These are phyloP conservation scores for Littorina saxatilis DNA, from an alignment of 1,140 invertebrate genomes.

Conservation along the genomic window DNA sequence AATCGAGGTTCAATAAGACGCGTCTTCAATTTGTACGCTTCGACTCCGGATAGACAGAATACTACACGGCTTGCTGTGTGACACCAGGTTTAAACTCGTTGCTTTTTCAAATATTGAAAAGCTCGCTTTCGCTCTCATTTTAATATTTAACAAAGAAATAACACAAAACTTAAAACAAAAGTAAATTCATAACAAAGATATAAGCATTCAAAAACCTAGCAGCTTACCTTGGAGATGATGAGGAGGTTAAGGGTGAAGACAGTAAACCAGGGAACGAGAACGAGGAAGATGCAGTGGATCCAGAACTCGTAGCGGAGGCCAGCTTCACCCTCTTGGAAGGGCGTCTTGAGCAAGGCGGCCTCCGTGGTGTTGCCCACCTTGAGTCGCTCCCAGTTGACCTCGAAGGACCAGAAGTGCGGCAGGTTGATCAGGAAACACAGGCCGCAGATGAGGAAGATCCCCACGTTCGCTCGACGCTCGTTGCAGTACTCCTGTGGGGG, in stretches of 20 bases:
- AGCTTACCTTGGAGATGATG: conserved; percentile 46
- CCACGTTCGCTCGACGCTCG: conserved; percentile 50
- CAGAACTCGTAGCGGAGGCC: conserved; percentile 66
- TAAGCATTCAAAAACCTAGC: neutral
- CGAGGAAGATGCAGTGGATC: conserved; percentile 67
- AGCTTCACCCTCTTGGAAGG: conserved; percentile 52
- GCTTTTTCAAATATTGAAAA: too few relatives aligned
- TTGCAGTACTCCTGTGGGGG: conserved; percentile 58
- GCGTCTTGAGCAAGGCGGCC: conserved; percentile 44
- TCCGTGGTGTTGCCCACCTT: neutral
- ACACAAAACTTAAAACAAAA: too few relatives aligned
- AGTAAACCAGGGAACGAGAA: conserved; percentile 61
- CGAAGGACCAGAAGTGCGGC: conserved; percentile 62
- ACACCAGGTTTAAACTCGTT: too few relatives aligned
- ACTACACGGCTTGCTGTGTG: too few relatives aligned
- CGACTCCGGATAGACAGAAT: too few relatives aligned
- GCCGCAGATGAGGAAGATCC: conserved; percentile 55
- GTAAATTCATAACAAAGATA: too few relatives aligned
- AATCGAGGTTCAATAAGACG: too few relatives aligned
- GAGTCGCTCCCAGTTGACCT: conserved; percentile 39
- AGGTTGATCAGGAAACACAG: conserved; percentile 56
- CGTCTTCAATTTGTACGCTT: too few relatives aligned
- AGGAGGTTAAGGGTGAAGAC: conserved; percentile 61
- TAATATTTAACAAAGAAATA: too few relatives aligned
- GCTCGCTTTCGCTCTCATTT: too few relatives aligned